Base-by-base conservation (phyloP, 1,140 invertebrate genomes). In the Leptonema lineaticorne region DNA sequence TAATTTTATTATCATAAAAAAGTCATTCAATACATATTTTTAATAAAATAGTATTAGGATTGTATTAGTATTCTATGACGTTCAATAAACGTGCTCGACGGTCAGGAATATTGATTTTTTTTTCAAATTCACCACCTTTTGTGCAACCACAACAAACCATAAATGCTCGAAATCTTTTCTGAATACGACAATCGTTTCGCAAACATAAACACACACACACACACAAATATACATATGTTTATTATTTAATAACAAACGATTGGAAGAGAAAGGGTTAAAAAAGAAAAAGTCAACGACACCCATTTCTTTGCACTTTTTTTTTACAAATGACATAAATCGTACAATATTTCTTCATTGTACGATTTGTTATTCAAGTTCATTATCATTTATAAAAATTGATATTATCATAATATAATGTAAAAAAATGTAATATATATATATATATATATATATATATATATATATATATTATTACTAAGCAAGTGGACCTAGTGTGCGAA, bases 21-120 rank as follows among this genome's bases (percentile, higher is more conserved):
- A n/a, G n/a, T n/a, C n/a, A n/a, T n/a, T n/a, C n/a, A n/a, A n/a
- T n/a, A n/a, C n/a, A n/a, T n/a, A n/a, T n/a, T n/a, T n/a, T n/a
- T n/a, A n/a, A n/a, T n/a, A n/a, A n/a, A n/a, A n/a, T n/a, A n/a
- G n/a, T n/a, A n/a, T n/a, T n/a, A n/a, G n/a, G n/a, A n/a, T n/a
- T n/a, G n/a, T n/a, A n/a, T n/a, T n/a, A n/a, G n/a, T n/a, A n/a
- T n/a, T n/a, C 16, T 41, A 16, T 48, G 62, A 11, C 62, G 62
- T 29, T 64, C 62, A 50, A 64, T 64, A 64, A 64, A 64, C 24
- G n/a, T 46, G 24, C 37, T 50, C 22, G 50, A 45, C 46, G 62
- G 62, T 64, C 62, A 63, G 33, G 20, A 2, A 64, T 64, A 64
- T 64, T 64, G 62, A 64, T 64, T 64, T 64, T 63, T 64, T 30